phyloP scores from a whole-genome alignment of 2,113 vertebrate genomes.

The Callochromis pleurospilus region DNA sequence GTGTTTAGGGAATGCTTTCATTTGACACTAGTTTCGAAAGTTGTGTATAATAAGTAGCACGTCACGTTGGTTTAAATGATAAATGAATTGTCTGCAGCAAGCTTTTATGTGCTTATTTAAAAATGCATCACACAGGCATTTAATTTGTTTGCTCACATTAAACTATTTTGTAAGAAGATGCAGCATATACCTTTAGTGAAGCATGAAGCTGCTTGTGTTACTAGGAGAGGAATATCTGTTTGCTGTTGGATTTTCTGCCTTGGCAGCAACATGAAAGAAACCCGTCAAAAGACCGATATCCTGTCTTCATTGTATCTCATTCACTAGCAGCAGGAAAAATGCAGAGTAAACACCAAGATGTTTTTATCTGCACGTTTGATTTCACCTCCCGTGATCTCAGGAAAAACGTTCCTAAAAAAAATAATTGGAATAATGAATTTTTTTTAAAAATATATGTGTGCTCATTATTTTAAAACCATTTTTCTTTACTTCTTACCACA shows the following conservation, averaged over 20 bases:
- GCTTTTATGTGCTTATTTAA: neutral
- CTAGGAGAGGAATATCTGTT: neutral
- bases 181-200: neutral
- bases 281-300: neutral
- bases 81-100: neutral
- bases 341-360: neutral
- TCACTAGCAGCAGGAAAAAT: neutral
- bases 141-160: neutral
- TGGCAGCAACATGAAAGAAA: constrained; percentile 8
- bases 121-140: neutral
- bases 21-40: neutral
- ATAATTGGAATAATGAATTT: neutral
- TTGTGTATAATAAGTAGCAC: neutral
- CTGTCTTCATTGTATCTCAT: neutral
- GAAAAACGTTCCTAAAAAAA: neutral
- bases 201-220: neutral
- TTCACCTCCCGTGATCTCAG: neutral
- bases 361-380: neutral
- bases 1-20: neutral
- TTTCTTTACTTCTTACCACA: neutral
- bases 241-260: neutral
- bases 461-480: neutral
- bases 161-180: neutral
- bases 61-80: neutral
- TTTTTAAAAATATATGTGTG: accelerated